Percentiles rank a stretch among this genome's conserved stretches.
Evolutionary conservation across 2,113 vertebrate genomes (phyloP).

Genomic region (Triplophysa rosa): DNA sequence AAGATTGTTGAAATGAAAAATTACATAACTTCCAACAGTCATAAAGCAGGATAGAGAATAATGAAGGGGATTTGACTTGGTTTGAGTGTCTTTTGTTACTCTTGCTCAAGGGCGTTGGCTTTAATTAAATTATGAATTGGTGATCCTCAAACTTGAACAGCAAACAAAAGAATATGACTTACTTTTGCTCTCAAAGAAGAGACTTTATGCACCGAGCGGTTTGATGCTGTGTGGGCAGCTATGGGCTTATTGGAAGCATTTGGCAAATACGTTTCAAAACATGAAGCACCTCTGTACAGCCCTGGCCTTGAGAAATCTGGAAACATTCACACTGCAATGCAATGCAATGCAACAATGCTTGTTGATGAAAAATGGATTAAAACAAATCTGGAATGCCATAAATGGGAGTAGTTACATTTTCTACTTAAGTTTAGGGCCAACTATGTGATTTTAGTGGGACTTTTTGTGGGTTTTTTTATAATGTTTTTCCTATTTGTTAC

Average conservation of each 20-base stretch:
- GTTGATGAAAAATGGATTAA: background rate
- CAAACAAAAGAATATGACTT: background rate
- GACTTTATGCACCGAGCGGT: slow-evolving; percentile 44
- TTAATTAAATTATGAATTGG: background rate
- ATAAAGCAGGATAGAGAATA: background rate
- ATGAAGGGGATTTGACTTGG: background rate
- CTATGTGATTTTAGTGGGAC: background rate
- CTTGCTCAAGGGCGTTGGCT: background rate
- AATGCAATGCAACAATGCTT: no score
- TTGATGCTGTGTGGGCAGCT: background rate
- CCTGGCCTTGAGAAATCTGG: slow-evolving; percentile 12
- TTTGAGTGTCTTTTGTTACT: background rate
- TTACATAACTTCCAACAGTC: background rate
- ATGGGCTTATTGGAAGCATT: background rate
- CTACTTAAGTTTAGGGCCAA: background rate
- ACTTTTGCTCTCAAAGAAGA: slow-evolving; percentile 29
- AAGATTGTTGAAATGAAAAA: background rate
- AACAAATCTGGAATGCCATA: background rate
- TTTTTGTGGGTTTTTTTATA: background rate
- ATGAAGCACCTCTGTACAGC: slow-evolving; percentile 29
- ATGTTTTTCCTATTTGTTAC: background rate
- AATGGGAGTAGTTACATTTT: background rate
- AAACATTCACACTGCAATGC: slow-evolving; percentile 41
- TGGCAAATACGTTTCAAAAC: slow-evolving; percentile 23
- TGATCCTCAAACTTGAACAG: background rate